These are phyloP conservation scores for Pollenia amentaria DNA, from an alignment of 2,888 invertebrate species.

Conservation along the genomic window DNA sequence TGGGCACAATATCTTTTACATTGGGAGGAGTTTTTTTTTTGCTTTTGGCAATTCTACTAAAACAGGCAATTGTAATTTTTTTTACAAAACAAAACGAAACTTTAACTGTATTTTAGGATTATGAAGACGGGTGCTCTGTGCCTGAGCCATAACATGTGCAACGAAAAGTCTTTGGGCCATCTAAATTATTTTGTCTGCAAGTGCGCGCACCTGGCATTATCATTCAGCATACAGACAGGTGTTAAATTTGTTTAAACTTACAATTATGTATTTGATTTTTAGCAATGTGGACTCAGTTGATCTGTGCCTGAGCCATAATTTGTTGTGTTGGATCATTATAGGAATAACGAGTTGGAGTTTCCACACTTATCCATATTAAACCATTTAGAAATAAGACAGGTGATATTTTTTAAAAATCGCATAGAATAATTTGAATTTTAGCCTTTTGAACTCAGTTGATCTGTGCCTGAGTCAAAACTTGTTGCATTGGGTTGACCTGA, in stretches of 20 bases:
- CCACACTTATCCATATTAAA: background rate
- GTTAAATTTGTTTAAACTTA: background rate
- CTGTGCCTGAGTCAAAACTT: slow-evolving; percentile 65
- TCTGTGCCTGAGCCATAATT: slow-evolving; percentile 74
- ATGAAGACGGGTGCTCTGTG: slow-evolving; percentile 74
- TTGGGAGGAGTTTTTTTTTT: background rate
- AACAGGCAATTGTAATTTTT: slow-evolving; percentile 9
- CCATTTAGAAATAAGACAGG: background rate
- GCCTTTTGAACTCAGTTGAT: slow-evolving; percentile 74
- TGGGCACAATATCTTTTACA: slow-evolving; percentile 40
- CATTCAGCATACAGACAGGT: slow-evolving; percentile 16
- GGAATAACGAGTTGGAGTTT: background rate
- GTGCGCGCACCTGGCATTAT: background rate
- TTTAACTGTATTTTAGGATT: slow-evolving; percentile 71
- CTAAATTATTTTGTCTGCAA: no score
- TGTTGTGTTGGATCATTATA: background rate
- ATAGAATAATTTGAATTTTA: slow-evolving; percentile 57
- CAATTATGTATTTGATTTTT: slow-evolving; percentile 57
- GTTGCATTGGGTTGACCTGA: background rate
- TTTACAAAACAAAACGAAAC: background rate
- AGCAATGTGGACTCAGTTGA: slow-evolving; percentile 76
- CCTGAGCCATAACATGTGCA: slow-evolving; percentile 69
- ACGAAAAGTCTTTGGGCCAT: background rate
- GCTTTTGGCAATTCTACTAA: background rate
- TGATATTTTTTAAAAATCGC: background rate